A percentile compares a stretch with the other conserved stretches of the same genome.
These are phyloP conservation scores for Hyperoplus lanceolatus DNA, from an alignment of 2,797 vertebrate genomes.

Conservation along the genomic window DNA sequence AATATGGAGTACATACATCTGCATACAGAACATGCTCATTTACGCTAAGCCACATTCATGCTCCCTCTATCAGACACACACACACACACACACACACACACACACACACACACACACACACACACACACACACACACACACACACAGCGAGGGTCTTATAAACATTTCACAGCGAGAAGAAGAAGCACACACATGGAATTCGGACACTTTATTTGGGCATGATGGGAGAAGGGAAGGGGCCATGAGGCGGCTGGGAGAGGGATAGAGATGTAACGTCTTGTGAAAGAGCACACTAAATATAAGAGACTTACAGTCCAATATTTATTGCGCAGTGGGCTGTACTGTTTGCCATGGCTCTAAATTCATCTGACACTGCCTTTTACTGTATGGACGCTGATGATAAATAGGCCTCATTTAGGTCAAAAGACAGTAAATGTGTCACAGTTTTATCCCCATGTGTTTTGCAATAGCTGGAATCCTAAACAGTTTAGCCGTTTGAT, in stretches of 20 bases:
- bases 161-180: slow-evolving; percentile 82
- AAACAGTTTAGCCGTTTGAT: slow-evolving; percentile 15
- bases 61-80: background rate
- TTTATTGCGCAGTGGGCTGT: slow-evolving; percentile 32
- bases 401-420: slow-evolving; percentile 8
- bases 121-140: no score
- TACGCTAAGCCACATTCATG: slow-evolving; percentile 5
- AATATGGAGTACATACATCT: slow-evolving; percentile 8
- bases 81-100: background rate
- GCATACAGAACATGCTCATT: slow-evolving; percentile 19
- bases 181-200: slow-evolving; percentile 83
- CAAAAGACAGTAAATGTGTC: slow-evolving; percentile 26
- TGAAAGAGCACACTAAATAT: slow-evolving; percentile 60
- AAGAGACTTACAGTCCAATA: slow-evolving; percentile 45
- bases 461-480: background rate
- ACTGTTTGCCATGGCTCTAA: slow-evolving; percentile 41
- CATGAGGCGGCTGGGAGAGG: slow-evolving; percentile 32
- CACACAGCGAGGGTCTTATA: slow-evolving; percentile 76
- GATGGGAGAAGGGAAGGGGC: slow-evolving; percentile 68
- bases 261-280: slow-evolving; percentile 54
- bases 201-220: slow-evolving; percentile 91
- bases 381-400: slow-evolving; percentile 22
- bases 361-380: slow-evolving; percentile 9
- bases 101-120: background rate
- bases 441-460: slow-evolving; percentile 8